A percentile compares a stretch with the other conserved stretches of the same genome.
Conservation (phyloP, 2,113 vertebrate genomes). For the Callipepla squamata region DNA sequence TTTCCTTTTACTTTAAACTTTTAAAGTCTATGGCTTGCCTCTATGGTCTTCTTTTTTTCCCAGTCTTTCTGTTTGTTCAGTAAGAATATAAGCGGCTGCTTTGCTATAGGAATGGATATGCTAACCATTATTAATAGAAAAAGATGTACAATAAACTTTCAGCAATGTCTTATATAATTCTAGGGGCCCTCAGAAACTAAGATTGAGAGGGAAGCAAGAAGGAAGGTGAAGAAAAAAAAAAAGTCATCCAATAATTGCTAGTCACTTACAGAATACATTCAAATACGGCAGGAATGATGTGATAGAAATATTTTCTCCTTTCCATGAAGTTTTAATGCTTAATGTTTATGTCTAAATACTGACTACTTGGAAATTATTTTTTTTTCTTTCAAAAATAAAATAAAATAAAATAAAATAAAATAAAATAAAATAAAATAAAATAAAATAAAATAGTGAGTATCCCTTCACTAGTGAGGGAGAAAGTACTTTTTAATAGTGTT, state of each 20-base stretch:
- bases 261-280: neutral
- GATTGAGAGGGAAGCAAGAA: neutral
- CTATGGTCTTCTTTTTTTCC: fast-evolving
- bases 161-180: neutral
- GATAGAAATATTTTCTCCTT: neutral
- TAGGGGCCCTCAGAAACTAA: neutral
- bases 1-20: neutral
- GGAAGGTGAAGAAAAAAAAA: neutral
- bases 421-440: neutral
- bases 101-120: neutral
- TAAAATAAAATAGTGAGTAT: neutral
- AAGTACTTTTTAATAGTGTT: neutral
- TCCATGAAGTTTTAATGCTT: neutral
- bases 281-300: neutral
- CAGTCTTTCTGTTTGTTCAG: neutral
- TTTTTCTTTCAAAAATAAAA: too few species aligned
- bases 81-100: neutral
- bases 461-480: neutral
- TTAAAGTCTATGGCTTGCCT: neutral
- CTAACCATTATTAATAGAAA: neutral
- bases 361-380: neutral
- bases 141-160: neutral
- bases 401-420: too few species aligned
- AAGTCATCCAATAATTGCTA: neutral
- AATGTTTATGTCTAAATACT: neutral